These are phyloP conservation scores for Furcifer pardalis DNA, from an alignment of 2,797 vertebrate genomes.

Conservation along the genomic window DNA sequence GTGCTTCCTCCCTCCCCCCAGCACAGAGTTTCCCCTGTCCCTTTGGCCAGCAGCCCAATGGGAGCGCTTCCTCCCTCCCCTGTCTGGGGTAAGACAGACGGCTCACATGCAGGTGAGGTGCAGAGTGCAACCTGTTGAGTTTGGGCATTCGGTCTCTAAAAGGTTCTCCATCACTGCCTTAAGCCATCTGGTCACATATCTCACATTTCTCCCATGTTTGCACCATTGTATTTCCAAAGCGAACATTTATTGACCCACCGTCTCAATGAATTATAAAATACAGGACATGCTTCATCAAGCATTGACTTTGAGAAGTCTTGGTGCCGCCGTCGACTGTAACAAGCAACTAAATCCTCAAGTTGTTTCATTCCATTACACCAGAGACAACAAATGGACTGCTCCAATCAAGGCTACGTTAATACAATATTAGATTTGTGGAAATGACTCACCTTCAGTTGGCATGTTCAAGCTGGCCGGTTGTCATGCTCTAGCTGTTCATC, in stretches of 20 bases:
- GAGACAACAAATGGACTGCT: neutral
- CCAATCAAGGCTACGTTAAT: conserved; percentile 15
- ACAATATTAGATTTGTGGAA: conserved; percentile 10
- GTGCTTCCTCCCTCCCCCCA: too few species aligned
- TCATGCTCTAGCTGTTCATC: too few species aligned
- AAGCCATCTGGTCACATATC: conserved; percentile 47
- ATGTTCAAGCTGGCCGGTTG: conserved; percentile 1
- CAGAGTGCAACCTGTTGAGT: too few species aligned
- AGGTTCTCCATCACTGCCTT: too few species aligned
- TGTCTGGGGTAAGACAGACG: too few species aligned
- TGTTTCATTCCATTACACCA: conserved; percentile 38
- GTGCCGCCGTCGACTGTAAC: neutral
- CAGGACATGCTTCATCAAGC: neutral
- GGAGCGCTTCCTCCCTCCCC: too few species aligned
- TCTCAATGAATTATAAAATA: conserved; percentile 40
- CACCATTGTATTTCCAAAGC: conserved; percentile 45
- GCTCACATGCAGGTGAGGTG: too few species aligned
- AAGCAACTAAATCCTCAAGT: neutral
- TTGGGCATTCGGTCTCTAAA: too few species aligned
- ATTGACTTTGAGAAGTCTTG: conserved; percentile 6
- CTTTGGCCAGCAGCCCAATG: too few species aligned
- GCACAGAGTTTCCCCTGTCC: too few species aligned
- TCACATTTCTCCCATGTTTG: conserved; percentile 26
- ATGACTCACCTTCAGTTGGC: conserved; percentile 11
- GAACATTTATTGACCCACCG: conserved; percentile 39